Conservation (phyloP, 2,113 vertebrate species). For the Tachycineta bicolor region DNA sequence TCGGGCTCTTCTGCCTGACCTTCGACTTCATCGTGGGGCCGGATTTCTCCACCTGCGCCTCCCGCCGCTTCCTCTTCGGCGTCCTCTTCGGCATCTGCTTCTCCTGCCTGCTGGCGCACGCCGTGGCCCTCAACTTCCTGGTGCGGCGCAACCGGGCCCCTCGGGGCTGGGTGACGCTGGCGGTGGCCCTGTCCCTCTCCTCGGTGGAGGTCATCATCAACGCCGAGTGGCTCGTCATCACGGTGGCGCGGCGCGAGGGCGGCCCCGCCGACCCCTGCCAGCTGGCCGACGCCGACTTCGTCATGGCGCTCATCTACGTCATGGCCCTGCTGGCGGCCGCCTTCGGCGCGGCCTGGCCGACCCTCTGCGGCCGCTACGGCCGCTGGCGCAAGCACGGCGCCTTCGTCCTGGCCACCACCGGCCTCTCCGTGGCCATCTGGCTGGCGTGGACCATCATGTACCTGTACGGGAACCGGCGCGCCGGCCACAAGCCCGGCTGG, state of each 20-base stretch:
- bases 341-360: constrained; percentile 69
- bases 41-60: constrained; percentile 87
- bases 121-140: constrained; percentile 83
- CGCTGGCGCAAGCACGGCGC: constrained; percentile 80
- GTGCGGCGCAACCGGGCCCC: constrained; percentile 73
- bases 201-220: constrained; percentile 93
- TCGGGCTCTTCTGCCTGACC: constrained; percentile 90
- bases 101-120: constrained; percentile 86
- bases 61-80: constrained; percentile 91
- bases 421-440: constrained; percentile 87
- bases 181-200: constrained; percentile 78
- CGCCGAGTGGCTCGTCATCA: constrained; percentile 93
- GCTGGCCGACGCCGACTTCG: constrained; percentile 87
- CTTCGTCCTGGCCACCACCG: constrained; percentile 78
- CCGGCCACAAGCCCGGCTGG: constrained; percentile 70
- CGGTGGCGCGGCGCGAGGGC: constrained; percentile 71
- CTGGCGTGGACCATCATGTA: constrained; percentile 92
- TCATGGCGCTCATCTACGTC: constrained; percentile 92
- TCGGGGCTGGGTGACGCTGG: constrained; percentile 77
- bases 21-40: constrained; percentile 89
- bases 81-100: constrained; percentile 92
- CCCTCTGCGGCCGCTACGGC: constrained; percentile 77
- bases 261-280: constrained; percentile 68
- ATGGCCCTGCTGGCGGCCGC: constrained; percentile 83
- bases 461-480: constrained; percentile 79